Percentiles rank a stretch among this genome's conserved stretches.
Conservation (phyloP, 2,797 vertebrate genomes). For the Siniperca scherzeri region DNA sequence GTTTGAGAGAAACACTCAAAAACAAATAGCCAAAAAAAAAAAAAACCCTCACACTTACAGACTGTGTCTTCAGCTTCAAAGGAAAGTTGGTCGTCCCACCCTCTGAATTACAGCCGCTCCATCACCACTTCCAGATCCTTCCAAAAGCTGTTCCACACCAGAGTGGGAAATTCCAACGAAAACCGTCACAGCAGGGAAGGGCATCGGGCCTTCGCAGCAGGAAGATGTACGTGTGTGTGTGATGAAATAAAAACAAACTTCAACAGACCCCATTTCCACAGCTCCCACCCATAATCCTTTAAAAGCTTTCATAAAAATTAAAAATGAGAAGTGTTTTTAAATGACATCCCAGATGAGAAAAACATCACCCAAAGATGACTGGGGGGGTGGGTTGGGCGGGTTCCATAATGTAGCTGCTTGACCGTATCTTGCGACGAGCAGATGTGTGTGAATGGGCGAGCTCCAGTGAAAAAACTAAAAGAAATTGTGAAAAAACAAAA, state of each 20-base stretch:
- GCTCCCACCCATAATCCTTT: conserved; percentile 64
- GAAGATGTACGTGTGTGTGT: conserved; percentile 27
- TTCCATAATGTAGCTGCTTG: neutral
- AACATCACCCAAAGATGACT: conserved; percentile 54
- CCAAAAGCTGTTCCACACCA: conserved; percentile 68
- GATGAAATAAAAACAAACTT: conserved; percentile 64
- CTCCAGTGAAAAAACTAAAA: conserved; percentile 27
- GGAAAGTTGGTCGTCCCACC: conserved; percentile 49
- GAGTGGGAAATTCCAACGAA: conserved; percentile 78
- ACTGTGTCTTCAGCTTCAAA: conserved; percentile 64
- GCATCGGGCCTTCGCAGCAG: conserved; percentile 50
- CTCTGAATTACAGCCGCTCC: conserved; percentile 63
- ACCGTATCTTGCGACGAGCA: conserved; percentile 49
- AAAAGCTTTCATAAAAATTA: conserved; percentile 70
- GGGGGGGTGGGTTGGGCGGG: no score
- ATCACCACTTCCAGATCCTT: conserved; percentile 65
- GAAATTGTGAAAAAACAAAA: conserved; percentile 54
- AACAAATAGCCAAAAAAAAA: conserved; percentile 36
- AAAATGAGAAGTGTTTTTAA: conserved; percentile 59
- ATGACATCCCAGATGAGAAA: conserved; percentile 65
- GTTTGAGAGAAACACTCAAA: conserved; percentile 51
- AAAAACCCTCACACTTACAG: conserved; percentile 8
- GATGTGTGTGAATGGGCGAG: conserved; percentile 58
- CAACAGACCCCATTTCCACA: conserved; percentile 48
- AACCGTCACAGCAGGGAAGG: conserved; percentile 74